Conservation (phyloP, 37 sponge, comb jelly and placozoan genomes). For the Eunapius fragilis region DNA sequence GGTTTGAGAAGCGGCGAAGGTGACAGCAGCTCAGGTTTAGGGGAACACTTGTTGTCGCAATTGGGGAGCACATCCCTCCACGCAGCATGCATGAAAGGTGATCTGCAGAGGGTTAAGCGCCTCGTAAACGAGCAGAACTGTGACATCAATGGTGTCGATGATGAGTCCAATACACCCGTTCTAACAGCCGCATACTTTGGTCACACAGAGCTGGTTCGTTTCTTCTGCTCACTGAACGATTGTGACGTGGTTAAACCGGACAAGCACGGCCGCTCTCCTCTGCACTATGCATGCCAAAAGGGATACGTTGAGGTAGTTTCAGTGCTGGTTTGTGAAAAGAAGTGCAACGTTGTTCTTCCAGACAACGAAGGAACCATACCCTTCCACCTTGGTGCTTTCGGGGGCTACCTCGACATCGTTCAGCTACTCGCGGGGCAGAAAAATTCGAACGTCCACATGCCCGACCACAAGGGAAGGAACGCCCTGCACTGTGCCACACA, state of each 20-base stretch:
- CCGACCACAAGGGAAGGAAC: conserved; percentile 28
- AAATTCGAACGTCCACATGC: conserved; percentile 11
- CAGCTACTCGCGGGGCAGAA: conserved; percentile 32
- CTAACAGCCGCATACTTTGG: conserved; percentile 23
- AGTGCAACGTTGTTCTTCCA: conserved; percentile 17
- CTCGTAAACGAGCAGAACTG: conserved; percentile 12
- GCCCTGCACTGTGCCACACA: conserved; percentile 46
- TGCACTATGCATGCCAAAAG: conserved; percentile 39
- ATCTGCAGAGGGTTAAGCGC: conserved; percentile 18
- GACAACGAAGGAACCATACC: conserved; percentile 10
- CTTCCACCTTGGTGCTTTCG: conserved; percentile 11
- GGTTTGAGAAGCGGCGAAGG: too few species aligned
- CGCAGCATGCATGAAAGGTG: conserved; percentile 21
- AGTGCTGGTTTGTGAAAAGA: conserved; percentile 31
- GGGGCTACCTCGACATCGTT: conserved; percentile 25
- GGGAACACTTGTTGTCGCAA: too few species aligned
- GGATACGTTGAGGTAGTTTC: conserved; percentile 23
- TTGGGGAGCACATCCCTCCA: conserved; percentile 9
- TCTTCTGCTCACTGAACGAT: conserved; percentile 30
- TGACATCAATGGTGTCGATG: conserved; percentile 32
- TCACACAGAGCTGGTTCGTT: conserved; percentile 36
- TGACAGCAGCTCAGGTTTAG: too few species aligned
- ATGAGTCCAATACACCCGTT: conserved; percentile 28
- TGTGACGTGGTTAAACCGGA: conserved; percentile 25
- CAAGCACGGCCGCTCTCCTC: conserved; percentile 28